phyloP scores from a whole-genome alignment of 2,888 invertebrate species.

The Pyrocoelia pectoralis region DNA sequence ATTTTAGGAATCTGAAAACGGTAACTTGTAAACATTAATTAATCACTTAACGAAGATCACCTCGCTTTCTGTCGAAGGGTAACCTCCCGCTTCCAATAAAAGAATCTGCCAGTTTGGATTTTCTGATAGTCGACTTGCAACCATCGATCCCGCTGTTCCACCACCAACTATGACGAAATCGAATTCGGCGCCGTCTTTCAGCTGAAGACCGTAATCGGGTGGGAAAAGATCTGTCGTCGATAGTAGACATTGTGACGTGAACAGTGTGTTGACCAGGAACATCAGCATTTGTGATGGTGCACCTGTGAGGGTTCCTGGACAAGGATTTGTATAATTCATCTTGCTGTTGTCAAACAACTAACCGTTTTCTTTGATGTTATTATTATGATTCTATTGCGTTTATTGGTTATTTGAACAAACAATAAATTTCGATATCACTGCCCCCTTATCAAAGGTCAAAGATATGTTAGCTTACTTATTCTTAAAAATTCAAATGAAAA shows the following conservation, averaged over 20 bases:
- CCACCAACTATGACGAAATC: background rate
- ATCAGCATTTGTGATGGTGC: too few species aligned
- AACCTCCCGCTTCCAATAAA: background rate
- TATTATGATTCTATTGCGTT: too few species aligned
- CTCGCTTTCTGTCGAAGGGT: background rate
- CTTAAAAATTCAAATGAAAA: too few species aligned
- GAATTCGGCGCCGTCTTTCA: background rate
- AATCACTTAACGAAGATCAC: background rate
- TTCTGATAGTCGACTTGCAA: background rate
- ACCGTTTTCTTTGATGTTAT: too few species aligned
- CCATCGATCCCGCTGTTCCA: background rate
- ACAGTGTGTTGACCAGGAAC: background rate
- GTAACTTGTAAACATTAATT: background rate
- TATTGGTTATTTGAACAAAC: too few species aligned
- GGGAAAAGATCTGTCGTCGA: background rate
- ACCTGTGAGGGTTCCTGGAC: too few species aligned
- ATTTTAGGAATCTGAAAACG: conserved; percentile 48
- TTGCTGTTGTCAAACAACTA: too few species aligned
- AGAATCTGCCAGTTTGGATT: background rate
- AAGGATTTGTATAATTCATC: too few species aligned
- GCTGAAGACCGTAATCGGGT: background rate
- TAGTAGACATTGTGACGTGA: background rate
- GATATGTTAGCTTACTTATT: too few species aligned
- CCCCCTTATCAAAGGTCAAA: too few species aligned
- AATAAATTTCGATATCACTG: too few species aligned